phyloP scores from a whole-genome alignment of 2,888 invertebrate species.

The Polydrusus tereticollis region DNA sequence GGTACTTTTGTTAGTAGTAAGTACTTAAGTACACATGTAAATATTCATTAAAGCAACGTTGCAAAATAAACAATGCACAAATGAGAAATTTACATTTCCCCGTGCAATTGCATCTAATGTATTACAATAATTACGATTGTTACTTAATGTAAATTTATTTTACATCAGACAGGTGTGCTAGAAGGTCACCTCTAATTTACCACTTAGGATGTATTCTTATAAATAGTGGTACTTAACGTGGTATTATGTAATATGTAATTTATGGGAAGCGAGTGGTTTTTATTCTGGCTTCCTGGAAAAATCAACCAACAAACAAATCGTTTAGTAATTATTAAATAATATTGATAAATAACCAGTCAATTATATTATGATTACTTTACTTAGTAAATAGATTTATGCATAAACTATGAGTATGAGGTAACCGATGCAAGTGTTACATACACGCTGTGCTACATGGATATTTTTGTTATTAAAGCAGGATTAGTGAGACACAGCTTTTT shows the following conservation, averaged over 20 bases:
- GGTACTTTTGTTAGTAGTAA: neutral
- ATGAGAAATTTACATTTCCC: slow-evolving; percentile 9
- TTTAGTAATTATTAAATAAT: neutral
- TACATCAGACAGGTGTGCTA: slow-evolving; percentile 39
- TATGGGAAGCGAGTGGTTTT: slow-evolving; percentile 4
- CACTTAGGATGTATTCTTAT: slow-evolving; percentile 6
- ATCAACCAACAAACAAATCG: neutral
- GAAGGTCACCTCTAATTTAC: slow-evolving; percentile 42
- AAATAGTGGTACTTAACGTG: slow-evolving; percentile 9
- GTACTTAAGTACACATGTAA: neutral
- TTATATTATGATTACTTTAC: no score
- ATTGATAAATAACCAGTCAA: neutral
- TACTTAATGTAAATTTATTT: slow-evolving; percentile 32
- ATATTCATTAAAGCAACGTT: neutral
- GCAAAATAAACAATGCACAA: slow-evolving; percentile 16
- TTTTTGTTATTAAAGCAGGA: no score
- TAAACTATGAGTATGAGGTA: no score
- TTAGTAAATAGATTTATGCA: no score
- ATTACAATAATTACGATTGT: slow-evolving; percentile 25
- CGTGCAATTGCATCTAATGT: slow-evolving; percentile 27
- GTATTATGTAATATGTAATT: slow-evolving; percentile 13
- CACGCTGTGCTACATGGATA: no score
- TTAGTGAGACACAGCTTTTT: no score
- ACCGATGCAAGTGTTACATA: no score
- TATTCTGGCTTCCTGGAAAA: slow-evolving; percentile 24